A percentile compares a stretch with the other conserved stretches of the same genome.
Evolutionary conservation across 2,888 invertebrate species (phyloP).

Genomic region (Drosophila mayaguana): DNA sequence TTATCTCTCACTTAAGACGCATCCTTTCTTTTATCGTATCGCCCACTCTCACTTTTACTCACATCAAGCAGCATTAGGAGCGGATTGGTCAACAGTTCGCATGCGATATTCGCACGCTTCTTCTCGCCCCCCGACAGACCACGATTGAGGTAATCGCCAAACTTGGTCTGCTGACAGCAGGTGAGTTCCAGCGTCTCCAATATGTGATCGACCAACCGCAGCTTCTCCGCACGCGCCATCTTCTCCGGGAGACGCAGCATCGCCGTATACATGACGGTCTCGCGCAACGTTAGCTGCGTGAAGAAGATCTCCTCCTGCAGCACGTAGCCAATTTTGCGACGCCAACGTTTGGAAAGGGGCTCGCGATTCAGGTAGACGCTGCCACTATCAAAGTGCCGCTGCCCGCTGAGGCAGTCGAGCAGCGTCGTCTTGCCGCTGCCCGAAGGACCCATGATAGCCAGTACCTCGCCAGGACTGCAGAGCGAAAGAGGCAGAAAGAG

Average conservation of each 20-base stretch:
- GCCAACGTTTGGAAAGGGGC: slow-evolving; percentile 89
- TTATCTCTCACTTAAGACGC: background rate
- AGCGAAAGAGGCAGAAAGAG: slow-evolving; percentile 5
- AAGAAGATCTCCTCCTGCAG: slow-evolving; percentile 93
- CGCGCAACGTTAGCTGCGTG: slow-evolving; percentile 90
- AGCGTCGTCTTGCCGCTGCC: slow-evolving; percentile 93
- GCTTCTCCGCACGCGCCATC: slow-evolving; percentile 89
- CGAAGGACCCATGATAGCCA: slow-evolving; percentile 93
- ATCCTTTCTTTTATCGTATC: background rate
- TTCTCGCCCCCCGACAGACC: slow-evolving; percentile 94
- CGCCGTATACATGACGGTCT: slow-evolving; percentile 89
- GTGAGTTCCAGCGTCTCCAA: slow-evolving; percentile 90
- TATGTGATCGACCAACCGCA: slow-evolving; percentile 91
- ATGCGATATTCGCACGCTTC: slow-evolving; percentile 93
- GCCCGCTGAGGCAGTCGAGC: slow-evolving; percentile 90
- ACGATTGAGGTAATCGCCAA: slow-evolving; percentile 90
- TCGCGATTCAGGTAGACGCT: slow-evolving; percentile 88
- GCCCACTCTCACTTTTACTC: slow-evolving; percentile 84
- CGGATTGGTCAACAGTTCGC: slow-evolving; percentile 92
- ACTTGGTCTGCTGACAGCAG: slow-evolving; percentile 91
- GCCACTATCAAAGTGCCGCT: slow-evolving; percentile 89
- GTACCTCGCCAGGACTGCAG: slow-evolving; percentile 89
- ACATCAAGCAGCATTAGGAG: slow-evolving; percentile 92
- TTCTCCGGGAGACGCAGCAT: slow-evolving; percentile 89
- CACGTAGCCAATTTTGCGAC: slow-evolving; percentile 92